phyloP scores from a whole-genome alignment of 2,797 vertebrate species.

The Sylvilagus floridanus region DNA sequence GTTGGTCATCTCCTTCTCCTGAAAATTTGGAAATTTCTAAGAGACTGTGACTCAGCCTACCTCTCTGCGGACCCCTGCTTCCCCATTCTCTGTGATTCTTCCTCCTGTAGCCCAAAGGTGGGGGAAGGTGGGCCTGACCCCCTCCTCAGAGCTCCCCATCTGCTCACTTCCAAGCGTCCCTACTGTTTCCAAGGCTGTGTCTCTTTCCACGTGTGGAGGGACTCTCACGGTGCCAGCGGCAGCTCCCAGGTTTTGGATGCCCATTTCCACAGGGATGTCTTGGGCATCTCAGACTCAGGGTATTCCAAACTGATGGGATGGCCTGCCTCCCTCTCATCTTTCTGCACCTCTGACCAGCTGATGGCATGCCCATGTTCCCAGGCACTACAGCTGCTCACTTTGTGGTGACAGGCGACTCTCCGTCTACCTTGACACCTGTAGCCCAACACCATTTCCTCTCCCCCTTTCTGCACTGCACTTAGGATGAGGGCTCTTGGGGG shows the following conservation, averaged over 20 bases:
- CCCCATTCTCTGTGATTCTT: not conserved
- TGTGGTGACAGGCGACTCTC: not conserved
- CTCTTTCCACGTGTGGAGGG: not conserved
- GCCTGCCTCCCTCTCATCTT: not conserved
- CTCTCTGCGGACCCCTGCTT: not conserved
- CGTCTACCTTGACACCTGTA: not conserved
- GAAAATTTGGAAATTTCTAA: not conserved
- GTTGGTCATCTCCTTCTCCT: not conserved
- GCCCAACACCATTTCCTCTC: not conserved
- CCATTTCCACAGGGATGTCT: not conserved
- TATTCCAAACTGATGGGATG: not conserved
- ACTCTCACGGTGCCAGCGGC: not conserved
- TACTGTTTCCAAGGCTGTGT: not conserved
- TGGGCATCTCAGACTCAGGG: not conserved
- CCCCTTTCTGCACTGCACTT: no score
- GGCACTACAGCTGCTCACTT: not conserved
- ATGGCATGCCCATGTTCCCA: not conserved
- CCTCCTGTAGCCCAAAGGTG: not conserved
- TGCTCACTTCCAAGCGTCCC: not conserved
- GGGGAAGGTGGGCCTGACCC: not conserved
- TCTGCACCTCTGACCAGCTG: not conserved
- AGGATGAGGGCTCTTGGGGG: not conserved
- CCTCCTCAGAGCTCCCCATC: not conserved
- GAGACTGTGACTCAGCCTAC: not conserved
- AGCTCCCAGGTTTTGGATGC: not conserved